Percentiles rank a stretch among this genome's conserved stretches.
Evolutionary conservation across 2,888 invertebrate genomes (phyloP).

Genomic region (Drosophila sordidula): DNA sequence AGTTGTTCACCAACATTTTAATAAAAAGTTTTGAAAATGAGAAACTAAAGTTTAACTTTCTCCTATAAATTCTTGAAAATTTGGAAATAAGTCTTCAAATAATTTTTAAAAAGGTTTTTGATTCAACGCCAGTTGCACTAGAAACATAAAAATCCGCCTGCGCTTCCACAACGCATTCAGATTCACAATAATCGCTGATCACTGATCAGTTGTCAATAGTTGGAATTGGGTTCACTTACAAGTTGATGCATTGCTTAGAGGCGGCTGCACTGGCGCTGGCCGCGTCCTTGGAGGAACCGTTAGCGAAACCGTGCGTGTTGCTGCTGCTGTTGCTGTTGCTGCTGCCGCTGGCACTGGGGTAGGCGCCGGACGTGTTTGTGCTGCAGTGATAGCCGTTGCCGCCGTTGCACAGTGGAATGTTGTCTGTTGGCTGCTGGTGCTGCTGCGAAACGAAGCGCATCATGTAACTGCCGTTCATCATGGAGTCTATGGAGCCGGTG

Average conservation of each 20-base stretch:
- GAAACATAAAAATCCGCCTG: no score
- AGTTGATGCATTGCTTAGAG: slow-evolving; percentile 58
- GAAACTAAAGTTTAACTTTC: no score
- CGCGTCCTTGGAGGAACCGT: slow-evolving; percentile 74
- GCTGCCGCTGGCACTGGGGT: slow-evolving; percentile 38
- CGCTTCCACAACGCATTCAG: no score
- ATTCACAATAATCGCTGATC: no score
- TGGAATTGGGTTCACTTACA: slow-evolving; percentile 47
- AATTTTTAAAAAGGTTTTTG: no score
- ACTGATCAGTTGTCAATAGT: background rate
- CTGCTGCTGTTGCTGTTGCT: slow-evolving; percentile 49
- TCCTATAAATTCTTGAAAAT: no score
- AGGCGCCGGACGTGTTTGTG: slow-evolving; percentile 24
- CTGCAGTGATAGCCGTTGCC: slow-evolving; percentile 72
- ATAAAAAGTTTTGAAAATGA: background rate
- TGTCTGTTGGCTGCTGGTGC: slow-evolving; percentile 38
- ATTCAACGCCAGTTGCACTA: no score
- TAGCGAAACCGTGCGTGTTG: slow-evolving; percentile 70
- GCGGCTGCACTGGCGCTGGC: slow-evolving; percentile 44
- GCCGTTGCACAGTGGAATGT: slow-evolving; percentile 71
- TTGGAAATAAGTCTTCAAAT: no score
- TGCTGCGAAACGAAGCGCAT: slow-evolving; percentile 70
- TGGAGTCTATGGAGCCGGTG: slow-evolving; percentile 87
- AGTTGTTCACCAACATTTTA: background rate
- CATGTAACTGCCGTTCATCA: slow-evolving; percentile 81